Evolutionary conservation across 2,888 invertebrate species (phyloP).

Genomic region (Habrosyne pyritoides): DNA sequence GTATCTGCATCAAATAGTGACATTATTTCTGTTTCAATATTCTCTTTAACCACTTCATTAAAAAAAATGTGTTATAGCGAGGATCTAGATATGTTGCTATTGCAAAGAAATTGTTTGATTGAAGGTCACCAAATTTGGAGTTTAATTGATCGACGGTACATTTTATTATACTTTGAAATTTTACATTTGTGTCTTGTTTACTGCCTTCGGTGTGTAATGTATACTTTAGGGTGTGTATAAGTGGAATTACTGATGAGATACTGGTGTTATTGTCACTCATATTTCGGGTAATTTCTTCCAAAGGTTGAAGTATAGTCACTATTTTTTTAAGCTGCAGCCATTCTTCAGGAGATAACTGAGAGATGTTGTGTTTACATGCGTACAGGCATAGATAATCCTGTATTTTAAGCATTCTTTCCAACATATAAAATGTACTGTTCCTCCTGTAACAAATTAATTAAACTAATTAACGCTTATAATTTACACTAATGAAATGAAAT

Average conservation of each 20-base stretch:
- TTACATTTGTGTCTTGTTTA: constrained; percentile 20
- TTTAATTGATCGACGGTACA: constrained; percentile 18
- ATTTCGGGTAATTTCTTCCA: constrained; percentile 27
- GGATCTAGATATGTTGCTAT: constrained; percentile 25
- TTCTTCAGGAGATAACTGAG: constrained; percentile 24
- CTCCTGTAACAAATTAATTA: constrained; percentile 14
- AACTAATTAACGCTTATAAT: constrained; percentile 14
- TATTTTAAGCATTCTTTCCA: constrained; percentile 18
- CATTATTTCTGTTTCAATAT: constrained; percentile 16
- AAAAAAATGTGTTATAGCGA: constrained; percentile 22
- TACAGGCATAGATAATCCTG: constrained; percentile 19
- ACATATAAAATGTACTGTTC: constrained; percentile 19
- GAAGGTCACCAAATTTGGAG: constrained; percentile 20
- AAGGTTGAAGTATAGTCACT: constrained; percentile 21
- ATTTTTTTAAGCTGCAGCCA: constrained; percentile 27
- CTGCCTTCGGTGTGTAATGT: constrained; percentile 17
- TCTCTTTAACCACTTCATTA: constrained; percentile 21
- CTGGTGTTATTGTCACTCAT: constrained; percentile 23
- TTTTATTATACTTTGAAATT: constrained; percentile 19
- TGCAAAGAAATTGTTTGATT: constrained; percentile 21
- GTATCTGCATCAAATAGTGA: constrained; percentile 16
- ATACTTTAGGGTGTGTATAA: constrained; percentile 18
- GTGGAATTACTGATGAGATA: constrained; percentile 31
- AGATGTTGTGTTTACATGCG: constrained; percentile 20
- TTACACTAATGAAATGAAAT: too few relatives aligned